These are phyloP conservation scores for Ophioninae sp. DNA, from an alignment of 2,888 invertebrate genomes.

Conservation along the genomic window DNA sequence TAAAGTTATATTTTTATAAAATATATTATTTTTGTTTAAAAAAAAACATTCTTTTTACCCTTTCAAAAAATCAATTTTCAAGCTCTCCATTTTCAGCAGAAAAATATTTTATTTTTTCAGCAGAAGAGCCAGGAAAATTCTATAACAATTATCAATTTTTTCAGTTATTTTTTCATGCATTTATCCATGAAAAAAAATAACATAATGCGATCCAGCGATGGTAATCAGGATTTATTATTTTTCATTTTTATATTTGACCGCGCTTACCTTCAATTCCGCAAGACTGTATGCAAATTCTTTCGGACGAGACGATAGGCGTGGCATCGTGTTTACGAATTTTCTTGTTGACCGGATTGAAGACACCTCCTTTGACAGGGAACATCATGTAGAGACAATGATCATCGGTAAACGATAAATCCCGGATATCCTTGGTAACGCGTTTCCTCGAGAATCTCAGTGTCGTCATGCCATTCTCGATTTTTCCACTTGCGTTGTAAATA, in stretches of 20 bases:
- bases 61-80: no score
- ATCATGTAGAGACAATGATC: slow-evolving; percentile 92
- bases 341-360: slow-evolving; percentile 91
- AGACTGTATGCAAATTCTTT: slow-evolving; percentile 91
- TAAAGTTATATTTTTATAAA: no score
- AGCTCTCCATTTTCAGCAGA: no score
- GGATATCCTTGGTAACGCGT: slow-evolving; percentile 87
- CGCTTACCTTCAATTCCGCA: slow-evolving; percentile 87
- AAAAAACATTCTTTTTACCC: no score
- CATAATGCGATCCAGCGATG: no score
- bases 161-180: no score
- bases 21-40: no score
- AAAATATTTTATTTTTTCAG: no score
- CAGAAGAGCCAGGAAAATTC: no score
- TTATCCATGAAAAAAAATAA: no score
- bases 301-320: slow-evolving; percentile 87
- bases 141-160: no score
- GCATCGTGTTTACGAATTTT: slow-evolving; percentile 91
- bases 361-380: slow-evolving; percentile 93
- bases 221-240: background rate
- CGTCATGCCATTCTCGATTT: slow-evolving; percentile 88
- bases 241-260: background rate
- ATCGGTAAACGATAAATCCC: slow-evolving; percentile 92
- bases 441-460: slow-evolving; percentile 91
- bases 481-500: slow-evolving; percentile 86